Percentiles rank a stretch among this genome's conserved stretches.
phyloP scores from a whole-genome alignment of 2,113 vertebrate genomes.

The Nettapus auritus region DNA sequence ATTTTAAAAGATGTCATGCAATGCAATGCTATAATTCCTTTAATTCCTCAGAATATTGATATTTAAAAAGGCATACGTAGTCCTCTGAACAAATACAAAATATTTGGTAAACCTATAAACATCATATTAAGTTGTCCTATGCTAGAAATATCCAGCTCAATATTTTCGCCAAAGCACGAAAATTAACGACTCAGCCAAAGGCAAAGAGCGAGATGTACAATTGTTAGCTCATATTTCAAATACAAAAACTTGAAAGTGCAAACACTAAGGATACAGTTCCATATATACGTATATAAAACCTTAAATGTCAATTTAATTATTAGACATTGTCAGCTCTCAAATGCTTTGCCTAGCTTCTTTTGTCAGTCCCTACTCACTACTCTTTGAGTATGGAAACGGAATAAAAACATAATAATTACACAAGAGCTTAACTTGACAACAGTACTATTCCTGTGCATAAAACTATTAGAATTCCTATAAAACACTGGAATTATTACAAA shows the following conservation, averaged over 20 bases:
- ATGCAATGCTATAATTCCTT: neutral
- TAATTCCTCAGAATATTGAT: neutral
- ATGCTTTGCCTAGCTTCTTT: neutral
- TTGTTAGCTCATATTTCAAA: neutral
- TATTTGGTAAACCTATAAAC: neutral
- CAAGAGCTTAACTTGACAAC: neutral
- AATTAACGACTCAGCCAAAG: neutral
- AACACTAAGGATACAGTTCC: neutral
- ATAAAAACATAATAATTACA: neutral
- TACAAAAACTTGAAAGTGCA: neutral
- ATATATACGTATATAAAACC: neutral
- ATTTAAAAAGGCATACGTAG: neutral
- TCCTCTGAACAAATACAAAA: neutral
- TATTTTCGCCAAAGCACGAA: neutral
- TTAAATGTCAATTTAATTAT: neutral
- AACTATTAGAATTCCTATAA: neutral
- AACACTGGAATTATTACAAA: neutral
- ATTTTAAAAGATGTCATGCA: neutral
- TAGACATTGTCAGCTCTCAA: neutral
- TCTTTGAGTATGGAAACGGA: neutral
- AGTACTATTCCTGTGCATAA: neutral
- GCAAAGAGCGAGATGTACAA: neutral
- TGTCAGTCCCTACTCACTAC: neutral
- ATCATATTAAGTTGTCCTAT: neutral
- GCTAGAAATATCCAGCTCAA: neutral